phyloP scores from a whole-genome alignment of 2,797 vertebrate genomes.

The Esox masquinongy region DNA sequence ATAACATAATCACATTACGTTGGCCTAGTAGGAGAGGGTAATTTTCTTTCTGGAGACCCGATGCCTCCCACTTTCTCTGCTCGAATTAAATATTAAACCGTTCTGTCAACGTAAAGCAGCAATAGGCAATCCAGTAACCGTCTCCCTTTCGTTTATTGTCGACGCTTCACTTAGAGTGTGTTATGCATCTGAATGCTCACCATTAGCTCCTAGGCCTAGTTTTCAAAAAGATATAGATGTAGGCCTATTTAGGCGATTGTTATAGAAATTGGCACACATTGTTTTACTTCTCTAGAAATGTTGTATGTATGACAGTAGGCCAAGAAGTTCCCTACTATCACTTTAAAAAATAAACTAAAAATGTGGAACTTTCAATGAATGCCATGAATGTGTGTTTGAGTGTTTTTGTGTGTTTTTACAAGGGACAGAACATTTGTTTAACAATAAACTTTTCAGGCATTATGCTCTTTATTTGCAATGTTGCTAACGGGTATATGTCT shows the following conservation, averaged over 20 bases:
- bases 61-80: conserved; percentile 57
- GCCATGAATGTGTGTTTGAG: not conserved
- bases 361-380: not conserved
- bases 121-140: not conserved
- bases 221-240: not conserved
- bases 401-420: not conserved
- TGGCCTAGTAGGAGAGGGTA: conserved; percentile 32
- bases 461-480: not conserved
- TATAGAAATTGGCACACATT: not conserved
- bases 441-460: not conserved
- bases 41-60: conserved; percentile 55
- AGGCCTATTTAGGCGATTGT: not conserved
- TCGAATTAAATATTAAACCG: conserved; percentile 52
- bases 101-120: conserved; percentile 12
- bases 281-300: not conserved
- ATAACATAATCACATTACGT: conserved; percentile 38
- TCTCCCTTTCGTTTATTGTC: not conserved
- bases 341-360: not conserved
- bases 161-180: not conserved
- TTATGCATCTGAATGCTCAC: not conserved
- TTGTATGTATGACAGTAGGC: not conserved
- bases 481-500: not conserved
- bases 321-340: not conserved
- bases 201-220: not conserved
- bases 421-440: not conserved